phyloP scores from a whole-genome alignment of 2,113 vertebrate genomes.

The Copsychus sechellarum region DNA sequence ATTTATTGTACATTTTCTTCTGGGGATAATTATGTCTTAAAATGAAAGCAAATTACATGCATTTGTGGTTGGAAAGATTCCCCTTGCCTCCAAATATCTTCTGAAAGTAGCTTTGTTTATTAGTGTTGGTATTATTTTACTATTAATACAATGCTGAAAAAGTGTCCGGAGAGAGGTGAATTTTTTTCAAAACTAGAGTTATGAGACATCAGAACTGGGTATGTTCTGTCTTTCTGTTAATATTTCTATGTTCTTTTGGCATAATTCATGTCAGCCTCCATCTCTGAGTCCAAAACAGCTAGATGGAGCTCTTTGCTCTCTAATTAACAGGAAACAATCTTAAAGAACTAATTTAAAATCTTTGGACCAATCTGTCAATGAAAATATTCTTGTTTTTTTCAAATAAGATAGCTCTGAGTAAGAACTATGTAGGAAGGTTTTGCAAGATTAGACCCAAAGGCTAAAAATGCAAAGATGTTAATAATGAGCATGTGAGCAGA shows the following conservation, averaged over 20 bases:
- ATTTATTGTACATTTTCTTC: slow-evolving; percentile 32
- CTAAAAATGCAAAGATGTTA: neutral
- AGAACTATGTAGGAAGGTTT: slow-evolving; percentile 11
- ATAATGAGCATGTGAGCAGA: neutral
- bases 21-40: slow-evolving; percentile 31
- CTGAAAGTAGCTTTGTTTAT: neutral
- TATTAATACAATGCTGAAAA: neutral
- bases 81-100: neutral
- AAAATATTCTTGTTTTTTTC: neutral
- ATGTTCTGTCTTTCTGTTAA: neutral
- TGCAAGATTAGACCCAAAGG: neutral
- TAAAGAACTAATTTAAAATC: neutral
- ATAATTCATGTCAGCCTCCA: neutral
- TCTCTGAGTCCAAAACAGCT: slow-evolving; percentile 35
- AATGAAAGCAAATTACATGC: slow-evolving; percentile 11
- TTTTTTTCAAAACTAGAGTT: neutral
- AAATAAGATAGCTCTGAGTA: slow-evolving; percentile 22
- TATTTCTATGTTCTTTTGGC: neutral
- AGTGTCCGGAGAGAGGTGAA: neutral
- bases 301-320: slow-evolving; percentile 57
- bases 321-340: neutral
- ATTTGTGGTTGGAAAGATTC: slow-evolving; percentile 24
- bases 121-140: neutral
- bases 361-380: neutral
- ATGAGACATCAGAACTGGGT: neutral